phyloP scores from a whole-genome alignment of 2,888 invertebrate genomes.

The Apoda limacodes region DNA sequence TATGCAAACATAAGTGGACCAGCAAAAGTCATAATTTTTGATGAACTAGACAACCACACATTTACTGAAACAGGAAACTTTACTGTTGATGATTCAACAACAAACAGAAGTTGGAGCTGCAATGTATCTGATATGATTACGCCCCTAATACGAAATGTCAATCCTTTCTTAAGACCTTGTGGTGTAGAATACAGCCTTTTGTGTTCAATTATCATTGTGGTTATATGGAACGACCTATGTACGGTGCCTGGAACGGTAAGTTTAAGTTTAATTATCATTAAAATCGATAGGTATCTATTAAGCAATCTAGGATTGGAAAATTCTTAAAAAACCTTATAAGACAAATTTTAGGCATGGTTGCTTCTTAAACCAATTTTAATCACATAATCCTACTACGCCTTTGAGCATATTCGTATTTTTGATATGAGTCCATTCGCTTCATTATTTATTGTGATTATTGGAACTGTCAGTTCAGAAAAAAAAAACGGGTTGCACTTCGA shows the following conservation, averaged over 20 bases:
- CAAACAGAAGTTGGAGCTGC: slow-evolving; percentile 43
- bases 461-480: too few relatives aligned
- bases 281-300: too few relatives aligned
- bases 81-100: slow-evolving; percentile 16
- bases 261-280: slow-evolving; percentile 19
- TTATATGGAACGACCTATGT: slow-evolving; percentile 83
- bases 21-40: slow-evolving; percentile 28
- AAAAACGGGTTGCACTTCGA: too few relatives aligned
- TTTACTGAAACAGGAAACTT: slow-evolving; percentile 20
- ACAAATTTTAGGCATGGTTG: too few relatives aligned
- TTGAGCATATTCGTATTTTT: too few relatives aligned
- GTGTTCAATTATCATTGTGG: slow-evolving; percentile 81
- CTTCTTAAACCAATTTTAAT: too few relatives aligned
- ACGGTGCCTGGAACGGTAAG: slow-evolving; percentile 62
- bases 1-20: slow-evolving; percentile 47
- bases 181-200: slow-evolving; percentile 86
- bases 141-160: slow-evolving; percentile 72
- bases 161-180: slow-evolving; percentile 84
- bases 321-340: too few relatives aligned
- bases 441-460: too few relatives aligned
- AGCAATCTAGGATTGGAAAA: too few relatives aligned
- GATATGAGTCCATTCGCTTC: too few relatives aligned
- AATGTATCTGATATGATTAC: slow-evolving; percentile 68
- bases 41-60: slow-evolving; percentile 33
- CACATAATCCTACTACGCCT: too few relatives aligned